Evolutionary conservation across 2,888 invertebrate genomes (phyloP).

Genomic region (Drosophila sordidula): DNA sequence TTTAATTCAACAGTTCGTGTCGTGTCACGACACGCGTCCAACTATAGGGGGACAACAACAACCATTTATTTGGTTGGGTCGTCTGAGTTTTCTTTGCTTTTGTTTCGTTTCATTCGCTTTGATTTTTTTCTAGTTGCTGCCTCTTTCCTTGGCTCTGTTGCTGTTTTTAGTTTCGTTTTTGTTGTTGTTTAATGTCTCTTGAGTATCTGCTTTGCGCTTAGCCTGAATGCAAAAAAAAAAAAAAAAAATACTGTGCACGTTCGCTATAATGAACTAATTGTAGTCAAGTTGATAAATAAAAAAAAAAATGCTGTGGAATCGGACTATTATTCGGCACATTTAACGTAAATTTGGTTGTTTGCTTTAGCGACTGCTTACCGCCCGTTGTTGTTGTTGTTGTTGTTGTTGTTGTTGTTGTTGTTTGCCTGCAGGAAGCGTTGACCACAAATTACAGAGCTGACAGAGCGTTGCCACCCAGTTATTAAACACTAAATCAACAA

Average conservation of each 20-base stretch:
- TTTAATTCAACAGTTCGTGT: neutral
- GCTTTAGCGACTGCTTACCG: conserved; percentile 6
- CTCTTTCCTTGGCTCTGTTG: conserved; percentile 15
- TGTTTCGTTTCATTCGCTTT: conserved; percentile 1
- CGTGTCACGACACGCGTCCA: neutral
- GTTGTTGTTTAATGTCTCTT: conserved; percentile 49
- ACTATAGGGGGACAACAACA: neutral
- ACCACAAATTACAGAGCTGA: conserved; percentile 38
- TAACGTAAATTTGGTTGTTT: neutral
- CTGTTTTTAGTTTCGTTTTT: conserved; percentile 42
- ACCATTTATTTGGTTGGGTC: conserved; percentile 29
- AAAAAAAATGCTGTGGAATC: too few relatives aligned
- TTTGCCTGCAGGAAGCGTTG: conserved; percentile 27
- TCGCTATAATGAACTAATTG: conserved; percentile 50
- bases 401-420: neutral
- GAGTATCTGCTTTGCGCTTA: conserved; percentile 70
- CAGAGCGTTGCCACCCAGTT: conserved; percentile 10
- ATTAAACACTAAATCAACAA: neutral
- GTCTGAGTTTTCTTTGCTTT: conserved; percentile 14
- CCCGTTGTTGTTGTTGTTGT: neutral
- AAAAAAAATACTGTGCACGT: conserved; percentile 24
- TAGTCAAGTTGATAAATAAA: conserved; percentile 13
- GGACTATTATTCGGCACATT: neutral
- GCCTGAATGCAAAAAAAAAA: conserved; percentile 78
- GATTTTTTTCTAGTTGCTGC: conserved; percentile 20